A percentile compares a stretch with the other conserved stretches of the same genome.
These are phyloP conservation scores for Malacoctenus gilli DNA, from an alignment of 2,797 vertebrate genomes.

Conservation along the genomic window DNA sequence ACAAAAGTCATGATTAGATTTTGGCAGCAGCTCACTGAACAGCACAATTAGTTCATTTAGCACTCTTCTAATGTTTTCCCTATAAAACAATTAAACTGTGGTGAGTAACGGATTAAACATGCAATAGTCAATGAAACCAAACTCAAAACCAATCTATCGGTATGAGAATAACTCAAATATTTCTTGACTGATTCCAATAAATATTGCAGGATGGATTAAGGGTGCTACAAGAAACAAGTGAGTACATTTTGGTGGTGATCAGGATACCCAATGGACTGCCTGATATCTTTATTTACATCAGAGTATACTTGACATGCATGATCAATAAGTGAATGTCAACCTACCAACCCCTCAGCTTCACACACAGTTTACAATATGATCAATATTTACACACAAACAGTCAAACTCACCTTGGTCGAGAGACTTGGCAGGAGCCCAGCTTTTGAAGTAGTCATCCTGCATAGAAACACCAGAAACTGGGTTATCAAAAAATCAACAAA, in stretches of 20 bases:
- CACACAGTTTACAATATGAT: constrained; percentile 2
- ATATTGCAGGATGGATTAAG: too few relatives aligned
- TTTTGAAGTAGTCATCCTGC: constrained; percentile 96
- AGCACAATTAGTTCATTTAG: constrained; percentile 12
- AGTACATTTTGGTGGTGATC: too few relatives aligned
- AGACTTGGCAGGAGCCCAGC: constrained; percentile 92
- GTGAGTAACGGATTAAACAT: not conserved
- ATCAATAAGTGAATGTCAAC: not conserved
- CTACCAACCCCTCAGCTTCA: not conserved
- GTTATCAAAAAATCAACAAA: constrained; percentile 45
- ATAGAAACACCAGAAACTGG: constrained; percentile 51
- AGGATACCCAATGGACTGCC: too few relatives aligned
- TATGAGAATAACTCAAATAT: too few relatives aligned
- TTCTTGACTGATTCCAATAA: too few relatives aligned
- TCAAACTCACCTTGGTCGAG: constrained; percentile 89
- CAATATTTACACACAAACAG: constrained; percentile 22
- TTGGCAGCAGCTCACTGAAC: constrained; percentile 31
- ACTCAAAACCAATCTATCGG: too few relatives aligned
- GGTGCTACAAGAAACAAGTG: too few relatives aligned
- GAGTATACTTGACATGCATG: not conserved
- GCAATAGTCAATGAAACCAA: not conserved
- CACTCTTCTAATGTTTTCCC: not conserved
- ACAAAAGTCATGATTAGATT: constrained; percentile 5
- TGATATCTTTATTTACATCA: not conserved
- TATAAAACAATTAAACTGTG: constrained; percentile 13